Evolutionary conservation across 2,113 vertebrate genomes (phyloP), one percentile per base, ranked within the genome.

Genomic region (Hydropotes inermis): DNA sequence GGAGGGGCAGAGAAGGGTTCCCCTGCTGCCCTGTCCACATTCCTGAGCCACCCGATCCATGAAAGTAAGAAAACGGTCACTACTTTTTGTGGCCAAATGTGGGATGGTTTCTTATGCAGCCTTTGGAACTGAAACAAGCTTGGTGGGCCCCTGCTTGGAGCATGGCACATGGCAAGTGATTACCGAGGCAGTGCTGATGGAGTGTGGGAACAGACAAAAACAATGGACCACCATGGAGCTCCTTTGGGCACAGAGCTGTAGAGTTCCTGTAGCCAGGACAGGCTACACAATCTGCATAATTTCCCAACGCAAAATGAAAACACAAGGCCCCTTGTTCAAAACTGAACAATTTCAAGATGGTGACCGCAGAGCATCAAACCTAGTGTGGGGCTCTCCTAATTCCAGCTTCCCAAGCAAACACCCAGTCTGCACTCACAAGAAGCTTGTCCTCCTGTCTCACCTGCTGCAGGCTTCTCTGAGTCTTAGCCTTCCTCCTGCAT

Each of bases 111-210:
- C 78, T 79, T 47, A n/a, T 0, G 0, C n/a, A 28, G n/a, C 13
- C 39, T 33, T 27, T 28, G 47, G 36, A 70, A 57, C 61, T 0
- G 1, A 70, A 36, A 10, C 5, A 3, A 81, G 25, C 19, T 55
- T 15, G 4, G 30, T 23, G 50, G 27, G 61, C 30, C 55, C 57
- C 16, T 5, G 11, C 6, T 13, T 61, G 19, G 55, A 54, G 50
- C 19, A 1, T 0, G 3, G 33, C 50, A 7, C 52, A 43, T n/a
- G 58, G 39, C 28, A n/a, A 78, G 88, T 3, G 1, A 5, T 81
- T 30, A 28, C 47, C 1, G 13, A 15, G 11, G 5, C 10, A 19
- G 14, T 7, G 21, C 6, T 4, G 21, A 33, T 2, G 0, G n/a
- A 39, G 11, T 2, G 8, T 19, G 60, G 54, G 74, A n/a, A 33